A percentile compares a stretch with the other conserved stretches of the same genome.
Conservation (phyloP, 2,797 vertebrate species). For the Momotus momota region DNA sequence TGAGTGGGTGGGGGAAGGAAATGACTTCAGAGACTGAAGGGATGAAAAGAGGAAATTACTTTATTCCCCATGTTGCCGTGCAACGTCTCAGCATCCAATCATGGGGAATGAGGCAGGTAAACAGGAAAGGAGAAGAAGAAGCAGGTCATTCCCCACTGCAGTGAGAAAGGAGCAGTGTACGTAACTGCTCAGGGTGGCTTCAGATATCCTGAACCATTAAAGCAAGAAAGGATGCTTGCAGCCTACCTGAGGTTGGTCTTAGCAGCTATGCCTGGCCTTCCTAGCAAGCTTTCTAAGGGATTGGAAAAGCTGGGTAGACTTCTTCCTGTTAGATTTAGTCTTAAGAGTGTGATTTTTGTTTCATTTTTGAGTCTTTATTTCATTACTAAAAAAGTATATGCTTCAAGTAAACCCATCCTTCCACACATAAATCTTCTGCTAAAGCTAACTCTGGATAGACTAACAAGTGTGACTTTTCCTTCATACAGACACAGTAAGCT, state of each 20-base stretch:
- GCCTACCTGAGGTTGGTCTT: not conserved
- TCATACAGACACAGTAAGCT: not conserved
- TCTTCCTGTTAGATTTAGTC: not conserved
- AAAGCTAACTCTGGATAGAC: not conserved
- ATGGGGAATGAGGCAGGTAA: conserved; percentile 45
- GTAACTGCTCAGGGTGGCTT: not conserved
- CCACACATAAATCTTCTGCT: not conserved
- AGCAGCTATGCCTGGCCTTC: not conserved
- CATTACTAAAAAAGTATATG: not conserved
- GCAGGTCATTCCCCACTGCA: not conserved
- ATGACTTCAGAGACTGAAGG: conserved; percentile 60
- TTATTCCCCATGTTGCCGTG: not conserved
- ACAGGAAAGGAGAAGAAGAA: conserved; percentile 62
- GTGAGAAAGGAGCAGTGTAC: not conserved
- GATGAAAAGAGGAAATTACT: conserved; percentile 67
- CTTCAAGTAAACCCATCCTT: not conserved
- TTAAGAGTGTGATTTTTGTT: not conserved
- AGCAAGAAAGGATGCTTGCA: not conserved
- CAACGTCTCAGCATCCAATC: conserved; percentile 54
- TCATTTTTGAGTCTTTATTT: not conserved
- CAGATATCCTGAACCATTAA: not conserved
- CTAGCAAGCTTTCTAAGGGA: not conserved
- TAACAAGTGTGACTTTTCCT: not conserved
- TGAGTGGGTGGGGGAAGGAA: conserved; percentile 67
- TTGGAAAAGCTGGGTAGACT: not conserved